Conservation (phyloP, 2,888 invertebrate genomes). For the Tolmerus cingulatus region DNA sequence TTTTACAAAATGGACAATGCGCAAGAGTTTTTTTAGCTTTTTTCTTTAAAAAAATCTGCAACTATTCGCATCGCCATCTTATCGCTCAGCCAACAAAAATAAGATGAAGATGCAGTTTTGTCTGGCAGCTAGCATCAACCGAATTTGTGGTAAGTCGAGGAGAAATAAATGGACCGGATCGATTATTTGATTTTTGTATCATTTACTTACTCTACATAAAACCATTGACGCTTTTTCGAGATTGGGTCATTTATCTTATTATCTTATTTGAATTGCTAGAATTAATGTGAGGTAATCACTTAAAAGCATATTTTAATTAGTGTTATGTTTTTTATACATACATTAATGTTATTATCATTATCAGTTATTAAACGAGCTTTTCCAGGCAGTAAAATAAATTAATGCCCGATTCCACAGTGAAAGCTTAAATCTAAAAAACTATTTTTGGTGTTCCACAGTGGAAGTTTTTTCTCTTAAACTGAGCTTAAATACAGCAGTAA, state of each 20-base stretch:
- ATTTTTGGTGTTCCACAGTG: too few species aligned
- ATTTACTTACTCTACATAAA: neutral
- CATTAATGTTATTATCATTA: too few species aligned
- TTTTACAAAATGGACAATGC: conserved; percentile 1
- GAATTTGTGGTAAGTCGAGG: neutral
- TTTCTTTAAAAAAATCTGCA: neutral
- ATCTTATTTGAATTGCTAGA: neutral
- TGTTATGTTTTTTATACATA: neutral
- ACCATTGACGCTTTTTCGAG: neutral
- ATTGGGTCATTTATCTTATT: neutral
- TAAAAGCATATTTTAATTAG: neutral
- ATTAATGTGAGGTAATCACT: neutral
- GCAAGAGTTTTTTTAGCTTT: neutral
- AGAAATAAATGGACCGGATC: neutral
- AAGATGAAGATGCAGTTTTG: neutral
- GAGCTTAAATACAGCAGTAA: too few species aligned
- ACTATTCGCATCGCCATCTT: neutral
- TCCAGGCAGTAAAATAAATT: too few species aligned
- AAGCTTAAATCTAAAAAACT: too few species aligned
- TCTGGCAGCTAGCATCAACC: neutral
- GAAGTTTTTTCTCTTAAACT: too few species aligned
- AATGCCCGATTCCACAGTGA: too few species aligned
- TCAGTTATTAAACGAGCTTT: too few species aligned
- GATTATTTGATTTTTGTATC: neutral
- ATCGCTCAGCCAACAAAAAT: neutral